Evolutionary conservation across 2,797 vertebrate species (phyloP).

Genomic region (Hydrolagus colliei): DNA sequence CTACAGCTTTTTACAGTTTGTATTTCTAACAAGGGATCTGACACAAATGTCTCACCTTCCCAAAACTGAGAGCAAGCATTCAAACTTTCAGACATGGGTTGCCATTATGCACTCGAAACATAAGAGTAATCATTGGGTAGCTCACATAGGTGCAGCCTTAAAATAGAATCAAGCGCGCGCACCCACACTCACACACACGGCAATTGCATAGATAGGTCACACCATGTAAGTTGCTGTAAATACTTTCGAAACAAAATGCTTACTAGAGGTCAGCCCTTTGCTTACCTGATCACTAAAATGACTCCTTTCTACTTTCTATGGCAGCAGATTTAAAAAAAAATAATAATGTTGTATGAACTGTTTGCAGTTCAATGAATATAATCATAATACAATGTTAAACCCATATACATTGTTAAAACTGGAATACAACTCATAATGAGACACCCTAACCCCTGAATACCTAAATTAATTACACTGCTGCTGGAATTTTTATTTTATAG

Average conservation of each 20-base stretch:
- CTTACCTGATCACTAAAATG: background rate
- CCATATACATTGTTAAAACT: too few relatives aligned
- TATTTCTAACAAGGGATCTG: too few relatives aligned
- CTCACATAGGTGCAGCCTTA: background rate
- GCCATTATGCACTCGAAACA: too few relatives aligned
- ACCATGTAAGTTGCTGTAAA: background rate
- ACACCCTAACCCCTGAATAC: too few relatives aligned
- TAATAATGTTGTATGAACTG: background rate
- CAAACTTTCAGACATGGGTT: too few relatives aligned
- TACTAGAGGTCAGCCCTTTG: background rate
- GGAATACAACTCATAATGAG: too few relatives aligned
- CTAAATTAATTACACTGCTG: too few relatives aligned
- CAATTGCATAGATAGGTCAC: background rate
- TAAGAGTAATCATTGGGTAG: background rate
- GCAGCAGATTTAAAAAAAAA: background rate
- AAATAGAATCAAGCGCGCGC: background rate
- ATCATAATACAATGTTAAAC: too few relatives aligned
- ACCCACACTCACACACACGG: background rate
- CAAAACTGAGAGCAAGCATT: too few relatives aligned
- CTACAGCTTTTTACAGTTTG: too few relatives aligned
- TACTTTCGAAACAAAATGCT: background rate
- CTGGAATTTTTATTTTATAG: too few relatives aligned
- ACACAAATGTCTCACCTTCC: too few relatives aligned
- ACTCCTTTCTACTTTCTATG: background rate
- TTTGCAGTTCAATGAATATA: background rate